Evolutionary conservation across 2,888 invertebrate species (phyloP), one percentile per base, ranked within the genome.

Genomic region (Creontiades dilutus): DNA sequence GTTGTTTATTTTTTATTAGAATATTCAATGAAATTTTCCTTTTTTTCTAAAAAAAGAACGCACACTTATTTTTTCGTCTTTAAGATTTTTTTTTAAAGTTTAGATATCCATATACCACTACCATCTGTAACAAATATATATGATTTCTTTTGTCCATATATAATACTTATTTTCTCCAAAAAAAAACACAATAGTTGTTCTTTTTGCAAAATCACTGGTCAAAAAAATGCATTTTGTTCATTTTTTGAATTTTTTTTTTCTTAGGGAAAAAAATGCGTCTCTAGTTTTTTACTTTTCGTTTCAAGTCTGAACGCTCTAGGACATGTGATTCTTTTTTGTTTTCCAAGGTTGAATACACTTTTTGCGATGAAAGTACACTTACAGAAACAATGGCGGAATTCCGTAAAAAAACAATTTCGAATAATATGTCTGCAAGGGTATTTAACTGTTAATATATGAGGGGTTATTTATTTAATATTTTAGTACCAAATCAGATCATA

Each of bases 121-220:
- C 7, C 16, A 37, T 46, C 78, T 80, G 78, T 80, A 80, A 80
- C 78, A 80, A 80, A 80, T 80, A 80, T 80, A 46, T 37, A 80
- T 12, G 28, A 47, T 80, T 46, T 80, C 78, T 47, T 7, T 47
- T 9, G 47, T 80, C 47, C 37, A 37, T 27, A 37, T 37, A 47
- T 80, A 37, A 46, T 80, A 47, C 47, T 80, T 80, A 27, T 13
- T n/a, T 80, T 80, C 14, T 12, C 47, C 2, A 28, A 28, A n/a
- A 9, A 68, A 27, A 23, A 23, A 13, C 13, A 19, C 12, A 82
- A 82, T 19, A 23, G 5, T 19, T n/a, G n/a, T 82, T 82, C 27
- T 82, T 47, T 27, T 82, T 52, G 80, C 11, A 28, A 80, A 80
- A 80, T 52, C 48, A 13, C 82, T 82, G 52, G 27, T 82, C 82